Evolutionary conservation across 2,797 vertebrate genomes (phyloP).

Genomic region (Benthosema pterotum): DNA sequence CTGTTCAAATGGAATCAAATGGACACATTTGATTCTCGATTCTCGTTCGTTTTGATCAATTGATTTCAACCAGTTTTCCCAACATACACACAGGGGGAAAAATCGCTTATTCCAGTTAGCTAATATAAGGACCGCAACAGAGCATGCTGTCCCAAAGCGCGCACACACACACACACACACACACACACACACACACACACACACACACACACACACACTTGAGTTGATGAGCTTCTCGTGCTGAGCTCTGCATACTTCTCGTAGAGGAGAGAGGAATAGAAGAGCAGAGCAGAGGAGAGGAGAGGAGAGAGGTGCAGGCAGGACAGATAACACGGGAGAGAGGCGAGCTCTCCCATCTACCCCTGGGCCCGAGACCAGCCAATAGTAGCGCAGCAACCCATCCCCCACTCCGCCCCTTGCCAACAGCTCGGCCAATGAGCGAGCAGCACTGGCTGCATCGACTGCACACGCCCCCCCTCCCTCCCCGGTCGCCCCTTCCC

Average conservation of each 20-base stretch:
- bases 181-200: constrained; percentile 28
- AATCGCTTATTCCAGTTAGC: too few relatives aligned
- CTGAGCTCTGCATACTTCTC: constrained; percentile 42
- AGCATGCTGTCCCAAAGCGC: not conserved
- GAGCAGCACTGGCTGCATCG: constrained; percentile 64
- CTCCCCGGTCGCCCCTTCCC: constrained; percentile 11
- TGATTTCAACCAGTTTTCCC: too few relatives aligned
- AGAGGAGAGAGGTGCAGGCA: not conserved
- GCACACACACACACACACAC: constrained; percentile 23
- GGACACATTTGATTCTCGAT: too few relatives aligned
- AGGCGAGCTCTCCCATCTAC: constrained; percentile 49
- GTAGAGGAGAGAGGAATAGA: constrained; percentile 28
- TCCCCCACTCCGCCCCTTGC: constrained; percentile 63
- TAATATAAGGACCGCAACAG: too few relatives aligned
- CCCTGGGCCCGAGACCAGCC: constrained; percentile 63
- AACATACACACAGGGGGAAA: too few relatives aligned
- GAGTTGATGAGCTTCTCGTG: constrained; percentile 58
- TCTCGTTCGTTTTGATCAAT: too few relatives aligned
- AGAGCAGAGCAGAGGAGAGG: not conserved
- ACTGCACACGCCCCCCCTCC: constrained; percentile 52
- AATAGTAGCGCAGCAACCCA: constrained; percentile 61
- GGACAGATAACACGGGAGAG: not conserved
- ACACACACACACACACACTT: constrained; percentile 28
- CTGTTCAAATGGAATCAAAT: too few relatives aligned
- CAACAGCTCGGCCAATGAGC: constrained; percentile 74